phyloP scores from a whole-genome alignment of 2,113 vertebrate species.

The Corythoichthys intestinalis region DNA sequence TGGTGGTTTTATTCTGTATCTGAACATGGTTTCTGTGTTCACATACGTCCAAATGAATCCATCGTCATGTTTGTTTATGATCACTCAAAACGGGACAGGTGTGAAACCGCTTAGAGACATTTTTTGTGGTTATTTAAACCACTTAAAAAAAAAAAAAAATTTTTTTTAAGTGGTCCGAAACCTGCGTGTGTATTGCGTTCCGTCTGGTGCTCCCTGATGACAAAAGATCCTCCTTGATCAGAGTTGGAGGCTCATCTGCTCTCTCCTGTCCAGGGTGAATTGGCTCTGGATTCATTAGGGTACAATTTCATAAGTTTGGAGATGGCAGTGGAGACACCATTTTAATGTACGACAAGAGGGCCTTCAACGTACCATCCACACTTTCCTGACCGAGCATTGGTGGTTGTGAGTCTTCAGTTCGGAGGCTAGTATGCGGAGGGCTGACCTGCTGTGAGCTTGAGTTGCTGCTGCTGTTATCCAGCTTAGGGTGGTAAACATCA shows the following conservation, averaged over 20 bases:
- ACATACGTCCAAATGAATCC: too few relatives aligned
- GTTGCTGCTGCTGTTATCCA: slow-evolving; percentile 89
- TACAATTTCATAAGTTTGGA: not conserved
- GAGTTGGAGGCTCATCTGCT: slow-evolving; percentile 94
- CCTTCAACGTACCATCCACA: slow-evolving; percentile 77
- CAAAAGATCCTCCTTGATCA: slow-evolving; percentile 92
- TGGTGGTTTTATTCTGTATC: too few relatives aligned
- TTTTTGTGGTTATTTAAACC: not conserved
- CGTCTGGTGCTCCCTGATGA: slow-evolving; percentile 45
- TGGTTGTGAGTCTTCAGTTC: slow-evolving; percentile 89
- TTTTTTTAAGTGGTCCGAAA: slow-evolving; percentile 15
- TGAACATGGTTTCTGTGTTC: too few relatives aligned
- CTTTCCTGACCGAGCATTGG: slow-evolving; percentile 93
- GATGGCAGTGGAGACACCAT: not conserved
- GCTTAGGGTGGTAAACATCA: slow-evolving; percentile 88
- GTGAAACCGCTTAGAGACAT: too few relatives aligned
- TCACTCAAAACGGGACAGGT: too few relatives aligned
- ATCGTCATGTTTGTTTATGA: too few relatives aligned
- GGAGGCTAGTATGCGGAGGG: slow-evolving; percentile 80
- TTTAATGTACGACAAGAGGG: not conserved
- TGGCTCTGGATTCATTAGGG: slow-evolving; percentile 73
- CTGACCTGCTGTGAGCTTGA: slow-evolving; percentile 93
- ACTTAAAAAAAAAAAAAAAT: not conserved
- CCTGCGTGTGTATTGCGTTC: slow-evolving; percentile 52
- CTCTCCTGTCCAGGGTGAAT: slow-evolving; percentile 83